Percentiles rank a stretch among this genome's conserved stretches.
Evolutionary conservation across 2,888 invertebrate species (phyloP).

Genomic region (Cenopis cana): DNA sequence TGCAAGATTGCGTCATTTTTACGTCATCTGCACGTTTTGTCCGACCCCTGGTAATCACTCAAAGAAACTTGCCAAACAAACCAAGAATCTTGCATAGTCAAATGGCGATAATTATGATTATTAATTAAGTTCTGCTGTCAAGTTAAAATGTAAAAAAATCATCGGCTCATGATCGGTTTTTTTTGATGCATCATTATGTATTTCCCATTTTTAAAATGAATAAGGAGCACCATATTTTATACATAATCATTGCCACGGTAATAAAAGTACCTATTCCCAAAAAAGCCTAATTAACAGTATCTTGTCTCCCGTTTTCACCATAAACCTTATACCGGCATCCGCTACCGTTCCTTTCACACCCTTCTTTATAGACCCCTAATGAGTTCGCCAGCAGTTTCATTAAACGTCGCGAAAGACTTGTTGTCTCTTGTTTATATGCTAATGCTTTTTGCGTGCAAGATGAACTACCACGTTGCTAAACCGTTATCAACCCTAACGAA

Average conservation of each 20-base stretch:
- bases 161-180: too few relatives aligned
- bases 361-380: slow-evolving; percentile 57
- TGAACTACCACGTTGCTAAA: slow-evolving; percentile 22
- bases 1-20: too few relatives aligned
- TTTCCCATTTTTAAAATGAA: too few relatives aligned
- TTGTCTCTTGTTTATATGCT: slow-evolving; percentile 71
- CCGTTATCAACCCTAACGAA: slow-evolving; percentile 1
- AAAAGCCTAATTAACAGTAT: slow-evolving; percentile 21
- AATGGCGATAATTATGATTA: too few relatives aligned
- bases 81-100: too few relatives aligned
- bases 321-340: slow-evolving; percentile 23
- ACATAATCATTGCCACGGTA: not conserved
- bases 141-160: too few relatives aligned
- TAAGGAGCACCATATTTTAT: not conserved
- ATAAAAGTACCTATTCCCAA: not conserved
- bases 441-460: slow-evolving; percentile 61
- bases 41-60: too few relatives aligned
- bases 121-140: too few relatives aligned
- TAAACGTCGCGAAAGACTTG: slow-evolving; percentile 58
- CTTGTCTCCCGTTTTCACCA: slow-evolving; percentile 9
- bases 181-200: too few relatives aligned
- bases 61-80: too few relatives aligned
- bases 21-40: too few relatives aligned
- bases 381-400: slow-evolving; percentile 62
- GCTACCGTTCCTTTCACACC: slow-evolving; percentile 21